Base-by-base conservation (phyloP, 2,113 vertebrate genomes). In the Machaerirhynchus nigripectus region DNA sequence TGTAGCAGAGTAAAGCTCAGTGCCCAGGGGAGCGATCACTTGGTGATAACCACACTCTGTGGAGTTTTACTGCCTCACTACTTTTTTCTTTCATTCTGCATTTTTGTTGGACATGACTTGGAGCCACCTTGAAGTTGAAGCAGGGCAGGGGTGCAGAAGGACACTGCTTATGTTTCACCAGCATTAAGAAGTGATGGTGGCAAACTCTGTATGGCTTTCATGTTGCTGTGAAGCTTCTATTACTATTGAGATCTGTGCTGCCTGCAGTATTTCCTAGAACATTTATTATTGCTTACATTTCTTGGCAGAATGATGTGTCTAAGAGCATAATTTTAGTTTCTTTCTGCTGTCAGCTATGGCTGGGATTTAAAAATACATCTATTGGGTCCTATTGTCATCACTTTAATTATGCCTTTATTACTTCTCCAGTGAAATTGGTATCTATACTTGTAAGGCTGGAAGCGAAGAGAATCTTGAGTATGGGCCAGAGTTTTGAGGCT, bases 401-500 rank as follows among this genome's bases (percentile, higher is more conserved):
- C 56, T 93, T 70, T 56, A 90, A 86, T 96, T 91, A 84, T 7
- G 60, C 56, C 39, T 87, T 92, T 87, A 78, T 87, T 77, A 46
- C 23, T 93, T 91, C 39, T 84, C 33, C 44, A 74, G 64, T 88
- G 81, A 61, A 91, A 77, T 84, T 33, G 42, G 11, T 93, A 27
- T 80, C 52, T 84, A 3, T 60, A 31, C 33, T 46, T 89, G 47
- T 71, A n/a, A 87, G 79, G 42, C 39, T 84, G 60, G 28, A 39
- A 84, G 28, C 55, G 39, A 87, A 82, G 23, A 71, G 55, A 83
- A 60, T 65, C 46, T 44, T 47, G 59, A 92, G 49, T 21, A 17
- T 1, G 13, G 50, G n/a, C n/a, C 71, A 86, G 76, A 24, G 33
- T 73, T 94, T 68, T 56, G 39, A 89, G 47, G 64, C 60, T 89